Percentiles rank a stretch among this genome's conserved stretches.
phyloP scores from a whole-genome alignment of 2,797 vertebrate genomes.

The Sciurus carolinensis region DNA sequence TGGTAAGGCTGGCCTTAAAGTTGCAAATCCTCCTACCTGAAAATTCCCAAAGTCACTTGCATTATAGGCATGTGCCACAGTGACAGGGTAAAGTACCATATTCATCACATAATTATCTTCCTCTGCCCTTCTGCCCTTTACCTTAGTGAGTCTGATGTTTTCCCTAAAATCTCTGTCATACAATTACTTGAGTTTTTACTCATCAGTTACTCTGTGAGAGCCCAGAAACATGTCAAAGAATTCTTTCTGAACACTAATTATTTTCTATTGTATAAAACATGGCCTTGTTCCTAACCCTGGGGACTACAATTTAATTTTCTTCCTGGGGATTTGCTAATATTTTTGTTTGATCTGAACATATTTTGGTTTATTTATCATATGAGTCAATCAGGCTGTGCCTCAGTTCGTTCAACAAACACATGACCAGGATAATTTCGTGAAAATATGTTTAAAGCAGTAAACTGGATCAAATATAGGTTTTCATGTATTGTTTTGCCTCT shows the following conservation, averaged over 20 bases:
- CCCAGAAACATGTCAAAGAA: background rate
- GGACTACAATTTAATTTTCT: background rate
- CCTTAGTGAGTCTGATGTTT: background rate
- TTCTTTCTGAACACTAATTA: background rate
- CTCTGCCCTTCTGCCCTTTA: background rate
- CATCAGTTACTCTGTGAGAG: background rate
- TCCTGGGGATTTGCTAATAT: background rate
- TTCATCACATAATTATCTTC: background rate
- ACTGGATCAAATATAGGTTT: too few relatives aligned
- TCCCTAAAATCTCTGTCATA: background rate
- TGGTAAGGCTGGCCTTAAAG: too few relatives aligned
- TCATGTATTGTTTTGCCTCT: too few relatives aligned
- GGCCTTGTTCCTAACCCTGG: background rate
- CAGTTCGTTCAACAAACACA: too few relatives aligned
- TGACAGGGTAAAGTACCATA: too few relatives aligned
- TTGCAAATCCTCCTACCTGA: too few relatives aligned
- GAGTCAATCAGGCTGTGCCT: too few relatives aligned
- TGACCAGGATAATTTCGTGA: too few relatives aligned
- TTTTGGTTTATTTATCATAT: background rate
- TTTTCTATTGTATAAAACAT: background rate
- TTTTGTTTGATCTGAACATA: background rate
- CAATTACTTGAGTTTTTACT: background rate
- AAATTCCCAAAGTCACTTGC: too few relatives aligned
- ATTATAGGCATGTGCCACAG: too few relatives aligned
- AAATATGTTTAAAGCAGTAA: too few relatives aligned